Evolutionary conservation across 2,797 vertebrate genomes (phyloP), one percentile per base, ranked within the genome.

Genomic region (Heliangelus exortis): DNA sequence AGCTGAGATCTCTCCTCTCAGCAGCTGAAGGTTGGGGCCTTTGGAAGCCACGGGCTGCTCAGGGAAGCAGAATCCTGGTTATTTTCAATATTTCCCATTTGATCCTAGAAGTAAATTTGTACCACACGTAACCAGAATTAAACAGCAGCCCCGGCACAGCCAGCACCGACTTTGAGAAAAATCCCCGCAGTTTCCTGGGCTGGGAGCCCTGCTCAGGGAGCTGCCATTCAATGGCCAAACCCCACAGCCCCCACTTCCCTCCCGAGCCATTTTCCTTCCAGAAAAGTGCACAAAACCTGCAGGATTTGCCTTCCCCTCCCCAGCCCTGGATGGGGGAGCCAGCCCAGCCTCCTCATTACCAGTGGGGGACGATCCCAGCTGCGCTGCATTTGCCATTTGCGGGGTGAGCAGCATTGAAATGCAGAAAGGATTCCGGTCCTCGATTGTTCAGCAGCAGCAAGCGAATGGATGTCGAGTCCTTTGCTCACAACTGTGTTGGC

Each of bases 41-140:
- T 89, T 88, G 58, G 84, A 77, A 83, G 45, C 29, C 66, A 65
- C 1, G 50, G 67, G 29, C 48, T 63, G 65, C 72, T 85, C 76
- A 33, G 72, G 69, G 58, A 88, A 88, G 90, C 50, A 75, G 83
- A 72, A 81, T 88, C 45, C 84, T 53, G 85, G 76, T 66, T 81
- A 92, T 93, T 94, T 92, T 75, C 92, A 89, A 88, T 95, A 96
- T 91, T 96, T 93, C 65, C 85, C 81, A 15, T 78, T 83, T 72
- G 81, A 75, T 75, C 72, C 43, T 78, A 62, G 76, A 85, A 77
- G 73, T 91, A 90, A 91, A 92, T 93, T 81, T 86, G 91, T 92
- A 39, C 69, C 58, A 31, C 58, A 31, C 17, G 84, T 29, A 84
- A 66, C 69, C 69, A 31, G 69, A 81, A 88, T 34, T 47, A 43